phyloP scores from a whole-genome alignment of 2,113 vertebrate species.

The western clawed frog (Xenopus tropicalis) region UCB_Xtro_10.0 CM004445.2:147489501-147490000 shows the following conservation, averaged over 20 bases:
- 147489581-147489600: too few species aligned
- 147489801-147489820: background rate
- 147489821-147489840: slow-evolving; percentile 15
- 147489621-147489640: too few species aligned
- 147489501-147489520: background rate
- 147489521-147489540: too few species aligned
- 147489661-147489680: too few species aligned
- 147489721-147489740: slow-evolving; percentile 6
- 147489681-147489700: too few species aligned
- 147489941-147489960: slow-evolving; percentile 7
- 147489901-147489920: background rate
- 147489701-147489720: background rate
- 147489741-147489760: background rate
- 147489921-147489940: background rate
- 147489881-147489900: background rate
- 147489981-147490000: background rate
- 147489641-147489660: too few species aligned
- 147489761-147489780: slow-evolving; percentile 22
- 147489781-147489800: background rate
- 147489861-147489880: background rate
- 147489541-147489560: too few species aligned
- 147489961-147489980: slow-evolving; percentile 10
- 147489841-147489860: too few species aligned
- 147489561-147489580: too few species aligned
- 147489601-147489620: too few species aligned